Conservation (phyloP, 2,113 vertebrate species). For the Tachycineta bicolor region DNA sequence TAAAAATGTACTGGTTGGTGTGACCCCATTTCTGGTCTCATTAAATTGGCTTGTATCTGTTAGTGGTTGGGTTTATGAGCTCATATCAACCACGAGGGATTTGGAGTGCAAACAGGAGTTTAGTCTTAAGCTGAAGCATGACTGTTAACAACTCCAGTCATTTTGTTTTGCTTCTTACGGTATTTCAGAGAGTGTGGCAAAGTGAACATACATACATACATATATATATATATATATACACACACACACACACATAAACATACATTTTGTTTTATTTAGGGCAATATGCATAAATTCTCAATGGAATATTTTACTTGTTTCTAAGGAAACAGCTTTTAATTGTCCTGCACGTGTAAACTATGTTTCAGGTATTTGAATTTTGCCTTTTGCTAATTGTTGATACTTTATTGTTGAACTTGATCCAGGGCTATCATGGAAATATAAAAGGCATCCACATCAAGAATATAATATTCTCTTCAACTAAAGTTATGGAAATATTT, state of each 20-base stretch:
- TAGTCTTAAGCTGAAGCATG: neutral
- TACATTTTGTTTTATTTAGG: neutral
- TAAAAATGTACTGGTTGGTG: constrained; percentile 11
- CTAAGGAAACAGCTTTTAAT: neutral
- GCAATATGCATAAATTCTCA: neutral
- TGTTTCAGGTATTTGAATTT: neutral
- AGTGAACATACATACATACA: neutral
- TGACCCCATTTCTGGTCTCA: constrained; percentile 43
- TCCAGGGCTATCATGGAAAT: neutral
- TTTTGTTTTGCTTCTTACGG: neutral
- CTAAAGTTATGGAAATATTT: neutral
- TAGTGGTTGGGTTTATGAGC: neutral
- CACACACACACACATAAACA: neutral
- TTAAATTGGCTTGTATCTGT: constrained; percentile 38
- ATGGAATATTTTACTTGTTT: neutral
- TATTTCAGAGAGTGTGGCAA: neutral
- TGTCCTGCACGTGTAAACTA: neutral
- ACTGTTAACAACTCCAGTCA: neutral
- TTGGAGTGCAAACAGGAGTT: neutral
- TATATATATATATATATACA: fast-evolving
- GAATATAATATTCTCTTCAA: neutral
- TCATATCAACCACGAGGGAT: constrained; percentile 8
- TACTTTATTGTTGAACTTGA: neutral
- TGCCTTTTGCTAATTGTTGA: neutral
- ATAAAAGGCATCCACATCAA: neutral